Evolutionary conservation across 1,140 invertebrate species (phyloP).

Genomic region (Maniola jurtina): DNA sequence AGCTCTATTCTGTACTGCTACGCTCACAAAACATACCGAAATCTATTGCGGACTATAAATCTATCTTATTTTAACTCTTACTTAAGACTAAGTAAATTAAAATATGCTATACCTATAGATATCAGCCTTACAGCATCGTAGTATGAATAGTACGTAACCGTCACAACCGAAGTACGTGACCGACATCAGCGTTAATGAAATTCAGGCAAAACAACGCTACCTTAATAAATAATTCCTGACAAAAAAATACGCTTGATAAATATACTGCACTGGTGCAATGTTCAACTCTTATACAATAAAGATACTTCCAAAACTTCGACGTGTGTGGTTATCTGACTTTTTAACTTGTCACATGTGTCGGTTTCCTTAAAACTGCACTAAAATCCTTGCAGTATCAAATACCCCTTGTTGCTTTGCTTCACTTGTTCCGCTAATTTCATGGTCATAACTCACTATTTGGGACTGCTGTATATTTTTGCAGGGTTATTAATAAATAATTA

Average conservation of each 20-base stretch:
- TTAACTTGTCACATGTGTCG: neutral
- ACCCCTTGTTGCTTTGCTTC: conserved; percentile 15
- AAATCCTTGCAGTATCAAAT: neutral
- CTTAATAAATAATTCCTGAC: neutral
- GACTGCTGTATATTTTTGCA: neutral
- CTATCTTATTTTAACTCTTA: no score
- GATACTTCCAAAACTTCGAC: neutral
- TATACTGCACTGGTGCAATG: conserved; percentile 1
- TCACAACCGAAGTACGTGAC: no score
- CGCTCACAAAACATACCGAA: no score
- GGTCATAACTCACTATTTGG: conserved; percentile 13
- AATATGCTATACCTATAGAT: no score
- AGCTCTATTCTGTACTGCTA: no score
- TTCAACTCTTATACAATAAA: neutral
- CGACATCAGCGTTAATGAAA: no score
- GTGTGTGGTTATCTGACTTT: neutral
- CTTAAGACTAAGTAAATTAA: no score
- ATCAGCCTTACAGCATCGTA: no score
- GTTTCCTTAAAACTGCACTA: neutral
- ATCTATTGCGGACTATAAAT: no score
- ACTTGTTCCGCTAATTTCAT: conserved; percentile 22
- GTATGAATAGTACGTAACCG: no score
- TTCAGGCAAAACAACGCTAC: no score
- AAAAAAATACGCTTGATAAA: neutral
- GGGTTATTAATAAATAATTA: no score